Base-by-base conservation (phyloP, 2,113 vertebrate genomes). In the Ifrita kowaldi region DNA sequence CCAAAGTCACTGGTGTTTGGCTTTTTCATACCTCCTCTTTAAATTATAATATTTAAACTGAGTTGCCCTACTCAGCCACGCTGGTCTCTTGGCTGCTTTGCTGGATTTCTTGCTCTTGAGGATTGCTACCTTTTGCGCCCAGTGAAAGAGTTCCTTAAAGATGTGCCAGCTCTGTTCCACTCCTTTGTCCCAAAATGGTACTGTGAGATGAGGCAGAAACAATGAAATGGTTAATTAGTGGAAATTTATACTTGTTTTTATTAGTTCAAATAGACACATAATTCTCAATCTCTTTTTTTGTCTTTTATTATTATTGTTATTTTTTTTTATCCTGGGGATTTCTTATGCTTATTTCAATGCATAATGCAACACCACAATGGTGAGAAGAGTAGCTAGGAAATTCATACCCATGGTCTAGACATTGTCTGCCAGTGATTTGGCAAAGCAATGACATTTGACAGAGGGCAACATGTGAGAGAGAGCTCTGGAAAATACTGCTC, bases 231-330 rank as follows among this genome's bases (percentile, higher is more conserved):
- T 71, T 77, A 50, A 47, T 81, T 59, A 26, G 10, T 59, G 24
- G 26, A 49, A 20, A 70, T 26, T 63, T 39, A 18, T 32, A 44
- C 4, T 11, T 39, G 23, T 9, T 70, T 77, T 53, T 41, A 57
- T 76, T 55, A 41, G 42, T 37, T 67, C 23, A 30, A 68, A 46
- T 50, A 82, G 21, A 8, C 4, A 50, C 6, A 35, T 5, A 60
- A 56, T 68, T 75, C 12, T 19, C 22, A 32, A 37, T 26, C 2
- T 17, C 1, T 30, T 0, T 10, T 1, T 52, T 22, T n/a, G n/a
- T n/a, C n/a, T n/a, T n/a, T n/a, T n/a, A n/a, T n/a, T n/a, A n/a
- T n/a, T n/a, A n/a, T n/a, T n/a, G n/a, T n/a, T n/a, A n/a, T 30
- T 21, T 16, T n/a, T 42, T 27, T 10, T 16, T 1, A 7, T 64